These are phyloP conservation scores for Sinohyriopsis cumingii DNA, from an alignment of 2,888 invertebrate species.

Conservation along the genomic window DNA sequence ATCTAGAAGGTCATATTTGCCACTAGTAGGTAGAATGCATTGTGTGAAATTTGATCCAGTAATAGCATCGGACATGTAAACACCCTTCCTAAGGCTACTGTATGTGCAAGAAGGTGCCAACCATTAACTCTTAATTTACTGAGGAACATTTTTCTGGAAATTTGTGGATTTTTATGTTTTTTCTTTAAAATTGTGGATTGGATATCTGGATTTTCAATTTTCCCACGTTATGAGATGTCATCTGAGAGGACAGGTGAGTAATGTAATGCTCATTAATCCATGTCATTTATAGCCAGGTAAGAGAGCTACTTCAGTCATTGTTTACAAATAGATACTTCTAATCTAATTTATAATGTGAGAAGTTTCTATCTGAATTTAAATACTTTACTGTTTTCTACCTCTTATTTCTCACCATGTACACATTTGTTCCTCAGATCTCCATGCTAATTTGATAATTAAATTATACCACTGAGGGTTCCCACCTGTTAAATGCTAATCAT, in stretches of 20 bases:
- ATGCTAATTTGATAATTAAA: no score
- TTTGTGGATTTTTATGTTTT: background rate
- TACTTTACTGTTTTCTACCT: no score
- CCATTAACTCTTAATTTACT: background rate
- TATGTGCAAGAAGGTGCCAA: background rate
- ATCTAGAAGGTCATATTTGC: slow-evolving; percentile 31
- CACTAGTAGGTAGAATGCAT: slow-evolving; percentile 13
- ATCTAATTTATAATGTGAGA: no score
- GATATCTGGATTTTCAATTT: slow-evolving; percentile 35
- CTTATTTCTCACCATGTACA: no score
- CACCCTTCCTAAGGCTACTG: background rate
- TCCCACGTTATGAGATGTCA: slow-evolving; percentile 33
- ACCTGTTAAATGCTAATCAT: no score
- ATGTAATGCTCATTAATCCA: slow-evolving; percentile 9
- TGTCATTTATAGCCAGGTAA: no score
- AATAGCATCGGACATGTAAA: slow-evolving; percentile 3
- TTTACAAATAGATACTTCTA: no score
- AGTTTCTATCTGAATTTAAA: no score
- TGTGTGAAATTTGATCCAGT: slow-evolving; percentile 10
- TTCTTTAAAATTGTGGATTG: slow-evolving; percentile 4
- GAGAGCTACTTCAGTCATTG: no score
- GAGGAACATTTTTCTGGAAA: background rate
- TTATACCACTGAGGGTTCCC: no score
- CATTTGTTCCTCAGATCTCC: no score
- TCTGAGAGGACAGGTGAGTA: slow-evolving; percentile 29